Base-by-base conservation (phyloP, 2,797 vertebrate genomes). In the Jordanella pulchra region DNA sequence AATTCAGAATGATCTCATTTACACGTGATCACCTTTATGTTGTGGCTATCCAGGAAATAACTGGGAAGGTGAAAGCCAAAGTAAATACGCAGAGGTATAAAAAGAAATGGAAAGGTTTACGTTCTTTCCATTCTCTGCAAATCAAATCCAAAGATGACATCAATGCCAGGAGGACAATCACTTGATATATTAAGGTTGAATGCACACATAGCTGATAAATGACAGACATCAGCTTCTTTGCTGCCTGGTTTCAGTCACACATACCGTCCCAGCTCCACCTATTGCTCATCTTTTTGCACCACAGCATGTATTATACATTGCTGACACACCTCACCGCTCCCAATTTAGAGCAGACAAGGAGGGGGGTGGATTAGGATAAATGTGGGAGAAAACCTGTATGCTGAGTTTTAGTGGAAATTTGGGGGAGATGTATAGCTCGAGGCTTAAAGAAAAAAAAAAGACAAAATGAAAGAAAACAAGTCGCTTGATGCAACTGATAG, bases 161-260 rank as follows among this genome's bases (percentile, higher is more conserved):
- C 60, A 67, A 54, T 13, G 30, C 48, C 32, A 67, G 44, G n/a
- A 21, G 53, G 39, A 60, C 32, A 12, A 35, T 76, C 73, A 73
- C n/a, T 58, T 42, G 71, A 32, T 35, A 28, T 71, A n/a, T 65
- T 69, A 86, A 76, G 48, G 80, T 80, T 82, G 82, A 79, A 69
- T 11, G 17, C 74, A 73, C 68, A 77, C 35, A 44, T 0, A 66
- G 11, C 0, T 42, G 35, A n/a, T 7, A 11, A 42, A 18, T n/a
- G 58, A 61, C 11, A 6, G 23, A 12, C 35, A 5, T 39, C 35
- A 60, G 35, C 32, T n/a, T 23, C 32, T 56, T 48, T 51, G 23
- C 56, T 61, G 25, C 23, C 5, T 14, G 54, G 11, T 54, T 25
- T 56, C 17, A 64, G 27, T 25, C 64, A 44, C 66, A 63, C 7